phyloP scores from a whole-genome alignment of 2,888 invertebrate genomes.

The Sisyra terminalis region DNA sequence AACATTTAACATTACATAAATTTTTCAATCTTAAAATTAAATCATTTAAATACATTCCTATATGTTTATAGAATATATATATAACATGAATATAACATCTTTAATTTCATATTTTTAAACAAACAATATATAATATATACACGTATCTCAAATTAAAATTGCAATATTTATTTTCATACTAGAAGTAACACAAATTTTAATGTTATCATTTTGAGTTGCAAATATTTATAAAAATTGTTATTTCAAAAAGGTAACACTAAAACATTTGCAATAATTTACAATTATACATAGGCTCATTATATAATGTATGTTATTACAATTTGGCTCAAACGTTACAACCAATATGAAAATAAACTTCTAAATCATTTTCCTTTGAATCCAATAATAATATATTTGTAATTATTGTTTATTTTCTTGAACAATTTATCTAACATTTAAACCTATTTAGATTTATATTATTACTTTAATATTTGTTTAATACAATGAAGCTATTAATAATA shows the following conservation, averaged over 20 bases:
- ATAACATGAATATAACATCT: too few relatives aligned
- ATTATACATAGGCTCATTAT: conserved; percentile 24
- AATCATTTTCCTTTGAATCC: not conserved
- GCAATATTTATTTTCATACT: too few relatives aligned
- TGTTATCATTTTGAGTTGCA: not conserved
- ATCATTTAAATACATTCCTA: not conserved
- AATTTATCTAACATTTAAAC: not conserved
- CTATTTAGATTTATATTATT: not conserved
- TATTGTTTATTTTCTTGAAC: not conserved
- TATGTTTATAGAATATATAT: not conserved
- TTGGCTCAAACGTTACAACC: not conserved
- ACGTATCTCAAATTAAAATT: too few relatives aligned
- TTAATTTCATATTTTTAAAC: too few relatives aligned
- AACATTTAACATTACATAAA: conserved; percentile 4
- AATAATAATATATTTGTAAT: not conserved
- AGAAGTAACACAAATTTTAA: not conserved
- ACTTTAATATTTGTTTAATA: too few relatives aligned
- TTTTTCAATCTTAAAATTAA: not conserved
- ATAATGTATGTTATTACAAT: conserved; percentile 18
- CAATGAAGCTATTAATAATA: too few relatives aligned
- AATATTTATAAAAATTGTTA: too few relatives aligned
- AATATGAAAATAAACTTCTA: not conserved
- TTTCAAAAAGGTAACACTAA: not conserved
- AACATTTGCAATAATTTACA: not conserved
- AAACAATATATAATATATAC: too few relatives aligned